These are phyloP conservation scores for Platyscapa corneri DNA, from an alignment of 1,140 invertebrate species.

Conservation along the genomic window DNA sequence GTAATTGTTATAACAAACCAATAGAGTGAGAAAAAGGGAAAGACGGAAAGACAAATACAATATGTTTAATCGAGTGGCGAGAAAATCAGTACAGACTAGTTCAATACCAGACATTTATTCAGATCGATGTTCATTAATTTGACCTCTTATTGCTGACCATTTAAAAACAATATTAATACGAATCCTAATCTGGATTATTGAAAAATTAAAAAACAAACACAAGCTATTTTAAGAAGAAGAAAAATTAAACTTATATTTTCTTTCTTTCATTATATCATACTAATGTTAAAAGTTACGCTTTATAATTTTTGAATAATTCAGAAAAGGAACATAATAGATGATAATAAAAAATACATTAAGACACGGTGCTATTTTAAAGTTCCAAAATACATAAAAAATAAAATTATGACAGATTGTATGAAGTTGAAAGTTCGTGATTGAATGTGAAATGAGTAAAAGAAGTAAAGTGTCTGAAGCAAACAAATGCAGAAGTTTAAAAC, in stretches of 20 bases:
- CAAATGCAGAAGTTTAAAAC: constrained; percentile 39
- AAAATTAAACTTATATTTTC: too few relatives aligned
- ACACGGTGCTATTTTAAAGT: constrained; percentile 73
- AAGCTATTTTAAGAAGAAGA: too few relatives aligned
- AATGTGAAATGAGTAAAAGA: constrained; percentile 46
- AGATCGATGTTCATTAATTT: constrained; percentile 5
- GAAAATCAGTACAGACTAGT: constrained; percentile 42
- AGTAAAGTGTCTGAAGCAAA: constrained; percentile 46
- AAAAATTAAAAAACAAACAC: constrained; percentile 38
- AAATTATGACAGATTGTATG: constrained; percentile 40
- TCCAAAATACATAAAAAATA: constrained; percentile 59
- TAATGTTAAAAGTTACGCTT: constrained; percentile 9
- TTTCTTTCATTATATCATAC: too few relatives aligned
- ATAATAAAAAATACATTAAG: constrained; percentile 55
- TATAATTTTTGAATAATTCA: constrained; percentile 43
- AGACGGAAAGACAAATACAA: not conserved
- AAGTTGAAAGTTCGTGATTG: constrained; percentile 54
- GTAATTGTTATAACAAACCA: constrained; percentile 25
- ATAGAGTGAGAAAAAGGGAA: not conserved
- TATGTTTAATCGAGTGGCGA: constrained; percentile 46
- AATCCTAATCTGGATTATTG: constrained; percentile 26
- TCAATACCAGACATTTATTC: constrained; percentile 36
- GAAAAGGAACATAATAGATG: not conserved
- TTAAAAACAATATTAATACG: too few relatives aligned
- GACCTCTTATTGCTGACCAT: not conserved